Evolutionary conservation across 2,888 invertebrate genomes (phyloP), one percentile per base, ranked within the genome.

Genomic region (Gnatocerus cornutus): DNA sequence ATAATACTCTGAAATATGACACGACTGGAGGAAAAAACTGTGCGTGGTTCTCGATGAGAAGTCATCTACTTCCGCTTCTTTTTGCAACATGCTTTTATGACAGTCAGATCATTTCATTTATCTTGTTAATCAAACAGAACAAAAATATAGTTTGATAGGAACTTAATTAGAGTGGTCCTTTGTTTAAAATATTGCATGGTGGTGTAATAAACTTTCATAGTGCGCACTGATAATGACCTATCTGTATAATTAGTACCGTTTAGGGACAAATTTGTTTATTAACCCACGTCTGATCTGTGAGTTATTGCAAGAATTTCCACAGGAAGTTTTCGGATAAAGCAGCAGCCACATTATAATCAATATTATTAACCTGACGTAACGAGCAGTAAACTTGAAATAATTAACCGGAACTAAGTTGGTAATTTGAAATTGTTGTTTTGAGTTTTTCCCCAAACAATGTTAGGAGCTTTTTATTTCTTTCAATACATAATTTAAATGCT

Each of bases 61-160:
- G 59, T 46, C 59, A 59, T 59, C 45, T 59, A 59, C 46, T 59
- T 46, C 33, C 43, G n/a, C 43, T 59, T 59, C 59, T 59, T 45
- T 59, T 59, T 59, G 59, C 30, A 46, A 2, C 59, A 59, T 45
- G 45, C 30, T 59, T 59, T 59, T 59, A 46, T 59, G 59, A 45
- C 59, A 59, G 46, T 30, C 59, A 56, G 59, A 41, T 59, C 59
- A 45, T 59, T 59, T 59, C 59, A 46, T 59, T 59, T 59, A 59
- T 59, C 33, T 59, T 33, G 43, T 46, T 59, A 45, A 59, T 59
- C 30, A 45, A 46, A 12, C 27, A 21, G n/a, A 33, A 33, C 3
- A 21, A 21, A 33, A 33, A 33, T 29, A 29, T 5, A 29, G 29
- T 29, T 29, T 29, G 7, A 33, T 33, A n/a, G 33, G 9, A n/a